Conservation (phyloP, 2,113 vertebrate genomes). For the Anguilla rostrata region DNA sequence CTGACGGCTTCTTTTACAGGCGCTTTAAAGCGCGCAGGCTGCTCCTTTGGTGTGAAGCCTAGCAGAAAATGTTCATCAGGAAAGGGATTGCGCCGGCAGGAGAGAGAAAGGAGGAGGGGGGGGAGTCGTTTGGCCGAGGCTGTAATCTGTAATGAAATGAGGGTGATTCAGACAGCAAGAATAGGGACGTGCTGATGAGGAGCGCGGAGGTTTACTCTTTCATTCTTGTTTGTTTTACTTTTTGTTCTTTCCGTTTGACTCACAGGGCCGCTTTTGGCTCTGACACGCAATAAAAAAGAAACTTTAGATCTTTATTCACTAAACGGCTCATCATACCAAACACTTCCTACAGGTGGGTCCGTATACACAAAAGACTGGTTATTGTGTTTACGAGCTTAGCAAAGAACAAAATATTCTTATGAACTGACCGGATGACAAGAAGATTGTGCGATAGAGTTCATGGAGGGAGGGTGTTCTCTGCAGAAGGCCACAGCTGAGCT, state of each 20-base stretch:
- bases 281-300: slow-evolving; percentile 37
- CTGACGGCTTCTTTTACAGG: slow-evolving; percentile 59
- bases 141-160: slow-evolving; percentile 67
- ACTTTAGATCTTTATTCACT: slow-evolving; percentile 63
- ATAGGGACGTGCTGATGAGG: slow-evolving; percentile 61
- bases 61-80: slow-evolving; percentile 82
- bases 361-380: neutral
- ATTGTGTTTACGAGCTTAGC: neutral
- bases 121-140: slow-evolving; percentile 58
- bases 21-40: slow-evolving; percentile 75
- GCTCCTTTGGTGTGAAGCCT: slow-evolving; percentile 72
- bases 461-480: neutral
- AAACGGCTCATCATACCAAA: slow-evolving; percentile 43
- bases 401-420: neutral
- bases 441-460: neutral
- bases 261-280: slow-evolving; percentile 23
- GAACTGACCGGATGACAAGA: neutral
- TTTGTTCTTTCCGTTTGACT: slow-evolving; percentile 49
- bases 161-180: slow-evolving; percentile 65
- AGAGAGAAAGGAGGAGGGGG: slow-evolving; percentile 49
- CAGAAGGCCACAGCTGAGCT: neutral
- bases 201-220: slow-evolving; percentile 60
- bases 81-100: slow-evolving; percentile 57
- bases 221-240: slow-evolving; percentile 61
- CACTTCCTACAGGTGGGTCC: neutral